Conservation (phyloP, 2,888 invertebrate species). For the Drosophila helvetica region DNA sequence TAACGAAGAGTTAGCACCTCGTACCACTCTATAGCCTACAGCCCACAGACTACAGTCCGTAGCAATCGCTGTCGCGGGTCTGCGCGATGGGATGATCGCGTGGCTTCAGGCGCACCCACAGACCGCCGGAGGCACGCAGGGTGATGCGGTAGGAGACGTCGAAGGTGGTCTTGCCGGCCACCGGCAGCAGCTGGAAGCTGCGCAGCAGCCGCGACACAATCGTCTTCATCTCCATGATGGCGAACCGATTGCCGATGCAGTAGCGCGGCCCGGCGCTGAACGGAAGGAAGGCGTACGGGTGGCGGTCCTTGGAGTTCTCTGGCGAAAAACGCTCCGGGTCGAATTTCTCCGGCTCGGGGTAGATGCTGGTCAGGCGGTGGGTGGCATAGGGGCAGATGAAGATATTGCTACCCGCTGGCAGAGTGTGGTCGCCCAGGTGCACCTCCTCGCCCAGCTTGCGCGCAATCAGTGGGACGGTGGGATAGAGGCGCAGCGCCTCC, state of each 20-base stretch:
- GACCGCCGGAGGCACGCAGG: conserved; percentile 86
- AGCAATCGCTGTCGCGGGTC: conserved; percentile 13
- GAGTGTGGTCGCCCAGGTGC: conserved; percentile 83
- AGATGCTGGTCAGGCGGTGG: conserved; percentile 86
- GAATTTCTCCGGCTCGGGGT: conserved; percentile 86
- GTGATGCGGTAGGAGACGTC: conserved; percentile 85
- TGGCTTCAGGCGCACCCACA: conserved; percentile 85
- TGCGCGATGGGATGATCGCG: conserved; percentile 46
- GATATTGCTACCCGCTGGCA: conserved; percentile 86
- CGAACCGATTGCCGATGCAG: conserved; percentile 86
- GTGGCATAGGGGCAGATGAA: conserved; percentile 86
- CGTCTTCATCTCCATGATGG: conserved; percentile 86
- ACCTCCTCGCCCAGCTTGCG: conserved; percentile 83
- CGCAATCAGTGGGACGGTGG: conserved; percentile 83
- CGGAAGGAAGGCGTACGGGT: conserved; percentile 86
- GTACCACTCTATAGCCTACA: background rate
- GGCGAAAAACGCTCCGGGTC: conserved; percentile 86
- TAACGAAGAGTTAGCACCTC: conserved; percentile 58
- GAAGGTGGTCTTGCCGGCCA: conserved; percentile 85
- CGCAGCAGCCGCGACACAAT: conserved; percentile 85
- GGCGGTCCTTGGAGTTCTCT: conserved; percentile 84
- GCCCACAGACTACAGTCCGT: background rate
- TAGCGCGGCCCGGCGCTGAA: conserved; percentile 87
- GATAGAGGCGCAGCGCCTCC: conserved; percentile 86
- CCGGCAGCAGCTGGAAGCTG: conserved; percentile 84